phyloP scores from a whole-genome alignment of 1,140 invertebrate genomes.

The Papilio xuthus region DNA sequence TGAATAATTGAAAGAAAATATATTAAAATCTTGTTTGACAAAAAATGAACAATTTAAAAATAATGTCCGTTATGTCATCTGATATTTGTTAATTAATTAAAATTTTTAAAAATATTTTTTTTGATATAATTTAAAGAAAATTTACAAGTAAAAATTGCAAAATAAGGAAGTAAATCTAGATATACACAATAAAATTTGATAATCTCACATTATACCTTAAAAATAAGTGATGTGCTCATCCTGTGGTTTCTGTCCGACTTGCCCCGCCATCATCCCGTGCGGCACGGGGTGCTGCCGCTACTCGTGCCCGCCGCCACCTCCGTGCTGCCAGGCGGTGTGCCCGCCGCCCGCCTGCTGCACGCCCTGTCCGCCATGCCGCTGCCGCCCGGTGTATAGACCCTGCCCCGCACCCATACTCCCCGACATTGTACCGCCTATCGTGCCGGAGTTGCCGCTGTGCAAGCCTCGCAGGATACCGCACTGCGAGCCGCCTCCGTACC shows the following conservation, averaged over 20 bases:
- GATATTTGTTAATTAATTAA: conserved; percentile 20
- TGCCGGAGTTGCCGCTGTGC: conserved; percentile 64
- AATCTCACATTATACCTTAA: conserved; percentile 18
- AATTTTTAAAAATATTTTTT: conserved; percentile 37
- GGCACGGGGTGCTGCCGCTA: conserved; percentile 58
- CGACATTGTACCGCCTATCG: conserved; percentile 66
- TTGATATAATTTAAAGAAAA: conserved; percentile 22
- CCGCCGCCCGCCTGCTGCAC: conserved; percentile 69
- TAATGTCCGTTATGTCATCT: conserved; percentile 30
- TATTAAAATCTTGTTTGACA: conserved; percentile 4
- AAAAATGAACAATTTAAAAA: conserved; percentile 39
- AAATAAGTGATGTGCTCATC: conserved; percentile 55
- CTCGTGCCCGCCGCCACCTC: conserved; percentile 60
- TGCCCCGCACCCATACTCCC: conserved; percentile 68
- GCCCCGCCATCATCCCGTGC: conserved; percentile 68
- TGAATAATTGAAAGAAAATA: not conserved
- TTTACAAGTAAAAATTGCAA: conserved; percentile 35
- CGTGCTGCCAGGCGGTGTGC: conserved; percentile 67
- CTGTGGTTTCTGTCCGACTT: conserved; percentile 64
- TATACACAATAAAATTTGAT: conserved; percentile 28
- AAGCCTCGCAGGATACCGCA: conserved; percentile 61
- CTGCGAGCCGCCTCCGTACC: conserved; percentile 56
- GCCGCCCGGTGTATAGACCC: conserved; percentile 58
- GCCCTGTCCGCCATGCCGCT: conserved; percentile 68
- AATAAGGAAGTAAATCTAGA: conserved; percentile 22